phyloP scores from a whole-genome alignment of 1,140 invertebrate species.

The Drosophila nannoptera region DNA sequence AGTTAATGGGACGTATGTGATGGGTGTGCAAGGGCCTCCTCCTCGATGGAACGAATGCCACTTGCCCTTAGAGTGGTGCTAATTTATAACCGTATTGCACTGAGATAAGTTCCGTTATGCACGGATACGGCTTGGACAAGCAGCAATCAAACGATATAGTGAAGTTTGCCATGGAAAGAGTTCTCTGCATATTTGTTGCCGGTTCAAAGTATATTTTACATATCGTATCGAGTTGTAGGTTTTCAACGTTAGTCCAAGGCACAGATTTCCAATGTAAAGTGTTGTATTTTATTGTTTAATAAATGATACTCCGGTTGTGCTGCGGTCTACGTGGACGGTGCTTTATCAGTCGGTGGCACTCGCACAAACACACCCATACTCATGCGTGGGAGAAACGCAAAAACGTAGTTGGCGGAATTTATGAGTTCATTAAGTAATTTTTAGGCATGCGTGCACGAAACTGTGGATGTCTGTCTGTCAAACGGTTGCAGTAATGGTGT shows the following conservation, averaged over 20 bases:
- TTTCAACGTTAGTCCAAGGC: background rate
- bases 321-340: slow-evolving; percentile 18
- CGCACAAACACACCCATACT: slow-evolving; percentile 15
- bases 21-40: slow-evolving; percentile 5
- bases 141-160: no score
- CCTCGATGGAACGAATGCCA: no score
- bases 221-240: background rate
- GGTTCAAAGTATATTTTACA: no score
- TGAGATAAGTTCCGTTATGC: no score
- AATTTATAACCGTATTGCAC: no score
- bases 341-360: slow-evolving; percentile 50
- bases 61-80: no score
- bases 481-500: slow-evolving; percentile 27
- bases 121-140: no score
- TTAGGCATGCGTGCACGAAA: slow-evolving; percentile 70
- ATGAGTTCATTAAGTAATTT: slow-evolving; percentile 76
- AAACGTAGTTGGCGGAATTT: slow-evolving; percentile 60
- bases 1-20: slow-evolving; percentile 10
- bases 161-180: no score
- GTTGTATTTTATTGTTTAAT: slow-evolving; percentile 52
- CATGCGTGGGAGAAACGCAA: slow-evolving; percentile 23
- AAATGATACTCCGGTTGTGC: slow-evolving; percentile 61
- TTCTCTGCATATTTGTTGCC: no score
- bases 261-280: background rate
- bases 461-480: slow-evolving; percentile 45